Base-by-base conservation (phyloP, 2,888 invertebrate genomes). In the Hesperia comma region DNA sequence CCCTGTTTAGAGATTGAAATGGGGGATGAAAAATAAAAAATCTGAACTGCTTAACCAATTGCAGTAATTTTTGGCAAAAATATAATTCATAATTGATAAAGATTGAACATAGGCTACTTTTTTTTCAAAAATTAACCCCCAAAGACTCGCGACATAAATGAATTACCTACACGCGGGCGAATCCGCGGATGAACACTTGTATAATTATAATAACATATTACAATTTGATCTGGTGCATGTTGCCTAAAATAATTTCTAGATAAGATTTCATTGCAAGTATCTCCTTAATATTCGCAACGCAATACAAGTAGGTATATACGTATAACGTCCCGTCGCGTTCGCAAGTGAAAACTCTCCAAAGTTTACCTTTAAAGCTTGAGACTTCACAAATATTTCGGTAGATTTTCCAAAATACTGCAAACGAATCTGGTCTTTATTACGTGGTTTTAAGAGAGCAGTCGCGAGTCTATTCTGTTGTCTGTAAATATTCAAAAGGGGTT, bases 281-380 rank as follows among this genome's bases (percentile, higher is more conserved):
- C 60, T 60, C 14, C 21, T 61, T 66, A 54, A 41, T 17, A n/a
- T 66, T 15, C 33, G 33, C 41, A 53, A 37, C 3, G 12, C 3
- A 26, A 26, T 58, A 51, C 60, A 8, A 37, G 55, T 61, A 55
- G n/a, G n/a, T n/a, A n/a, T n/a, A n/a, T n/a, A 61, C 51, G 55
- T n/a, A n/a, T n/a, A n/a, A 55, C 55, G 55, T 78, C 77, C 80
- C 84, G 82, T 37, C 26, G 5, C 5, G 2, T 79, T 75, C 73
- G 79, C 81, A 84, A 81, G 79, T 84, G 77, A 81, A 84, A 89
- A 90, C 84, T 88, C 86, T 86, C 88, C 86, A 78, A 79, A 87
- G 86, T 86, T 83, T 85, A 87, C 90, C 88, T 91, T 86, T 84
- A 79, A 72, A 84, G 80, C 80, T 84, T 77, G 77, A 83, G 84